phyloP scores from a whole-genome alignment of 2,888 invertebrate species.

The Elgonia sp. region DNA sequence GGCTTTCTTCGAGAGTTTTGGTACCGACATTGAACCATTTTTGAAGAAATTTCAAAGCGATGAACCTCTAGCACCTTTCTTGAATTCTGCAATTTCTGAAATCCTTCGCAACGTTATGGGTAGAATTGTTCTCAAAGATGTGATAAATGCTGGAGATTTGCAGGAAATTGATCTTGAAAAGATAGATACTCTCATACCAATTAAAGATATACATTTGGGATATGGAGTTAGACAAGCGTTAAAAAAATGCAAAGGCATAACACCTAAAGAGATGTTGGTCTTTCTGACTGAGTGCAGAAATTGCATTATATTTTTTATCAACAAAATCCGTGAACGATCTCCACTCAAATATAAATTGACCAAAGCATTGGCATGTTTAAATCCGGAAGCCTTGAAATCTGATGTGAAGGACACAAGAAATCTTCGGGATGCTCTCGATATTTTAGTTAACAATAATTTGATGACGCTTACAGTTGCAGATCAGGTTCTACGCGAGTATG shows the following conservation, averaged over 20 bases:
- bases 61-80: conserved; percentile 60
- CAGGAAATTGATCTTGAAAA: conserved; percentile 8
- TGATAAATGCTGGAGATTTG: not conserved
- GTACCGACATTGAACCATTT: conserved; percentile 70
- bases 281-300: conserved; percentile 28
- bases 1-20: conserved; percentile 60
- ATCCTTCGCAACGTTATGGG: conserved; percentile 39
- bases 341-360: conserved; percentile 39
- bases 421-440: not conserved
- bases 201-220: conserved; percentile 75
- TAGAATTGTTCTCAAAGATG: conserved; percentile 40
- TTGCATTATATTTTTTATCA: conserved; percentile 9
- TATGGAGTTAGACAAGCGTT: conserved; percentile 18
- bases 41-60: conserved; percentile 67
- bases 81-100: conserved; percentile 41
- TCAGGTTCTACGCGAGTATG: conserved; percentile 6
- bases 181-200: conserved; percentile 3
- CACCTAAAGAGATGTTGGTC: conserved; percentile 25
- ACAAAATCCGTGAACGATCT: conserved; percentile 34
- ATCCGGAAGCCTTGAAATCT: conserved; percentile 11
- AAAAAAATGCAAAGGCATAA: conserved; percentile 26
- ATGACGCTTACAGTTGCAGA: conserved; percentile 1
- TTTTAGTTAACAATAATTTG: not conserved
- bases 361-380: conserved; percentile 31
- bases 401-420: conserved; percentile 1